These are phyloP conservation scores for Tipula unca DNA, from an alignment of 2,888 invertebrate genomes.

Conservation along the genomic window DNA sequence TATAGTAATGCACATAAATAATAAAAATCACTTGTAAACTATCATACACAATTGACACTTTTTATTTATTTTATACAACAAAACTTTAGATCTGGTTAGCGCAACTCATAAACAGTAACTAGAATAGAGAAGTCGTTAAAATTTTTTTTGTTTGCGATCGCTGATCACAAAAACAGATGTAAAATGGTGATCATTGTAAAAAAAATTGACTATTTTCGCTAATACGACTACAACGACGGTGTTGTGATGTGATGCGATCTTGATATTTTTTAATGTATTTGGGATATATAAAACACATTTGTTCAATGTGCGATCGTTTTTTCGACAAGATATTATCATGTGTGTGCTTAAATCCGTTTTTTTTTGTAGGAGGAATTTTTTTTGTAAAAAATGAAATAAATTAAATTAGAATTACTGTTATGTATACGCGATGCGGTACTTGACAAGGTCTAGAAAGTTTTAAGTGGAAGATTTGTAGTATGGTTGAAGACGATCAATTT, in stretches of 20 bases:
- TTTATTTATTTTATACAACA: background rate
- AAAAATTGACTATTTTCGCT: background rate
- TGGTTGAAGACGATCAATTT: background rate
- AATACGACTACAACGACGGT: background rate
- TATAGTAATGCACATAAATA: background rate
- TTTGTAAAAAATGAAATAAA: background rate
- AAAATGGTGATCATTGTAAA: background rate
- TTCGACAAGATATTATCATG: background rate
- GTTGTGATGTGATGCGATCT: background rate
- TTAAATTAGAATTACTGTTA: background rate
- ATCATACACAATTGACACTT: background rate
- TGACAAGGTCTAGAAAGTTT: background rate
- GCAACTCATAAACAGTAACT: background rate
- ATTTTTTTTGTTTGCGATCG: background rate
- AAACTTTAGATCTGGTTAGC: background rate
- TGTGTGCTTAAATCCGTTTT: background rate
- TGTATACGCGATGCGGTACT: background rate
- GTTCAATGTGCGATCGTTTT: background rate
- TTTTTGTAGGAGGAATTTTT: background rate
- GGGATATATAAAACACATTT: background rate
- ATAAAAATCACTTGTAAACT: background rate
- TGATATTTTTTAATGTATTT: slow-evolving; percentile 1
- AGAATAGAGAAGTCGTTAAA: background rate
- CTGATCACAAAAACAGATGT: background rate
- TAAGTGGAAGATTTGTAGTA: background rate